Conservation (phyloP, 2,888 invertebrate species). For the Metalampra italica region DNA sequence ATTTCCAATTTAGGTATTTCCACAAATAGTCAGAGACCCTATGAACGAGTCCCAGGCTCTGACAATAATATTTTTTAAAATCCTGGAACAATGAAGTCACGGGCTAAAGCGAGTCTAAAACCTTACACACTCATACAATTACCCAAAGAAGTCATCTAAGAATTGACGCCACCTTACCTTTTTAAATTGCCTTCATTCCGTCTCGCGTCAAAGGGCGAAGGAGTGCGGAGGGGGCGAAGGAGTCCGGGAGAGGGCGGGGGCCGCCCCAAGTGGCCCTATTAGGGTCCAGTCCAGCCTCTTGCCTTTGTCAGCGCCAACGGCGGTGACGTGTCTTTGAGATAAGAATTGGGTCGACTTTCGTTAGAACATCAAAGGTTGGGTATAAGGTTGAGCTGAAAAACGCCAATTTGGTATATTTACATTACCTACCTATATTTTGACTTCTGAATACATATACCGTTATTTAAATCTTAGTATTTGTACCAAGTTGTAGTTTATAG, state of each 20-base stretch:
- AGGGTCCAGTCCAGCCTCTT: constrained; percentile 45
- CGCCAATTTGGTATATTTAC: constrained; percentile 10
- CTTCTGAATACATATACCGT: no score
- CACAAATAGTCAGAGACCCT: no score
- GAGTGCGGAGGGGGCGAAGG: constrained; percentile 30
- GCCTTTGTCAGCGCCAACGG: constrained; percentile 54
- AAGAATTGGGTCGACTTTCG: constrained; percentile 64
- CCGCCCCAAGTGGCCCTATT: constrained; percentile 63
- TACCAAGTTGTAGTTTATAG: no score
- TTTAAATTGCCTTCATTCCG: constrained; percentile 68
- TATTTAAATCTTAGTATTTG: no score
- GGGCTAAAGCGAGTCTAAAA: no score
- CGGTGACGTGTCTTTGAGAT: constrained; percentile 69
- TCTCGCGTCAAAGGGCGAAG: constrained; percentile 49
- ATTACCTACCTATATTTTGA: neutral
- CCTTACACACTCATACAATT: neutral
- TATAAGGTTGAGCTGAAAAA: constrained; percentile 5
- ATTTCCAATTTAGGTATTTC: no score
- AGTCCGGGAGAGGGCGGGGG: constrained; percentile 29
- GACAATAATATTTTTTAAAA: no score
- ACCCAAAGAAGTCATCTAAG: neutral
- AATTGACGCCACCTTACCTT: constrained; percentile 28
- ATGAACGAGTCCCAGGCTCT: no score
- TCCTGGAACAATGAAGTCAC: no score
- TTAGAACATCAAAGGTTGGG: constrained; percentile 55